These are phyloP conservation scores for Hipparchia semele DNA, from an alignment of 2,888 invertebrate genomes.

Conservation along the genomic window DNA sequence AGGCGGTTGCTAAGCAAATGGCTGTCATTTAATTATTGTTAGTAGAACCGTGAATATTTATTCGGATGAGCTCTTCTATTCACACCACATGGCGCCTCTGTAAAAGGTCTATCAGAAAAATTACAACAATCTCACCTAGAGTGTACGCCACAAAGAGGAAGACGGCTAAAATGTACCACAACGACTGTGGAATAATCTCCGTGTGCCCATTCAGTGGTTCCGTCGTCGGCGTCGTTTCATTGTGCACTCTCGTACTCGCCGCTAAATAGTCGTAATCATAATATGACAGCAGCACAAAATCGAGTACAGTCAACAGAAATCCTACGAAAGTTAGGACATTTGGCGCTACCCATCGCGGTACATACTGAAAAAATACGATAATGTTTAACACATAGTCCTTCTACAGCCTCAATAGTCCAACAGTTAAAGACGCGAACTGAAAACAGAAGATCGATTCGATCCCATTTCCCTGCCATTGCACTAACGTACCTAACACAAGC, in stretches of 20 bases:
- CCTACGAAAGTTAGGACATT: conserved; percentile 98
- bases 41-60: too few species aligned
- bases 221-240: conserved; percentile 59
- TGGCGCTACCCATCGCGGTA: conserved; percentile 98
- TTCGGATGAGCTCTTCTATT: too few species aligned
- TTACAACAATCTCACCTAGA: conserved; percentile 86
- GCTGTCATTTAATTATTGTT: too few species aligned
- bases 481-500: too few species aligned
- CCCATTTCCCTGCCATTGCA: too few species aligned
- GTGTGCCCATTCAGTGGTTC: conserved; percentile 62
- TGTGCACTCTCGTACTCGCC: conserved; percentile 79
- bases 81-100: too few species aligned
- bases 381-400: too few species aligned
- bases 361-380: conserved; percentile 84
- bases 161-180: conserved; percentile 93
- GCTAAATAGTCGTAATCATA: conserved; percentile 95
- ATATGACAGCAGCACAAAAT: conserved; percentile 92
- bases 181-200: conserved; percentile 88
- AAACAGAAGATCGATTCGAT: too few species aligned
- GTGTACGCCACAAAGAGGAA: conserved; percentile 98
- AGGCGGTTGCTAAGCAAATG: too few species aligned
- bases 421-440: too few species aligned
- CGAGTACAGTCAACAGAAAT: conserved; percentile 94
- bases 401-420: too few species aligned
- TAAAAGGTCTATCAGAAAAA: too few species aligned